Percentiles rank a stretch among this genome's conserved stretches.
phyloP scores from a whole-genome alignment of 1,140 invertebrate genomes.

The Lordiphosa stackelbergi region DNA sequence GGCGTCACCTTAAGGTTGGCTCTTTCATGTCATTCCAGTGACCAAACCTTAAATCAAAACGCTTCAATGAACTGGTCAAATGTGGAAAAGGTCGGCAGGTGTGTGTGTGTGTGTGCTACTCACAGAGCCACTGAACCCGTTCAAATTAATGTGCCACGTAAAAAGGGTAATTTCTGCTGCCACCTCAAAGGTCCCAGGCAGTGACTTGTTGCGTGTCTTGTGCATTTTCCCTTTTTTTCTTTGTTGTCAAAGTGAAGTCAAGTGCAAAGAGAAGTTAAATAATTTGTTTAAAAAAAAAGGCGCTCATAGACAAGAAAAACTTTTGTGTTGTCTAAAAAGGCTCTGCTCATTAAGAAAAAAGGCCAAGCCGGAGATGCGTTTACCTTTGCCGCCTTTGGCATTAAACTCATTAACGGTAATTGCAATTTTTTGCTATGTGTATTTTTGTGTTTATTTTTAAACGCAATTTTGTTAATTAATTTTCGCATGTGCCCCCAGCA shows the following conservation, averaged over 20 bases:
- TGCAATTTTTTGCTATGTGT: slow-evolving; percentile 51
- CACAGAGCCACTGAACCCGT: slow-evolving; percentile 51
- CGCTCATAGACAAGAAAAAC: slow-evolving; percentile 40
- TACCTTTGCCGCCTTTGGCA: slow-evolving; percentile 68
- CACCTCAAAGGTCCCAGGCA: slow-evolving; percentile 42
- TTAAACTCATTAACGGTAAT: slow-evolving; percentile 75
- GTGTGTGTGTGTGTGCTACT: slow-evolving; percentile 12
- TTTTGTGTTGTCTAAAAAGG: slow-evolving; percentile 44
- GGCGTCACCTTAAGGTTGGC: slow-evolving; percentile 2
- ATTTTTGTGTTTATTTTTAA: slow-evolving; percentile 20
- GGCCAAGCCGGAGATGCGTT: slow-evolving; percentile 34
- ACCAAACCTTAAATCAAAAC: slow-evolving; percentile 40
- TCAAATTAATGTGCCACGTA: slow-evolving; percentile 68
- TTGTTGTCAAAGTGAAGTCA: slow-evolving; percentile 61
- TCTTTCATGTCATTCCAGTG: slow-evolving; percentile 11
- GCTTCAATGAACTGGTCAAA: slow-evolving; percentile 69
- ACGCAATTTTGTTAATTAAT: slow-evolving; percentile 75
- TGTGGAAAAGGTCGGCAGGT: slow-evolving; percentile 48
- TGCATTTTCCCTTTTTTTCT: slow-evolving; percentile 12
- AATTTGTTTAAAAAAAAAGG: slow-evolving; percentile 20
- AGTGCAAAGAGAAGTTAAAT: slow-evolving; percentile 61
- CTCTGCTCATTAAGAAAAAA: slow-evolving; percentile 49
- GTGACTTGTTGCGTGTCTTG: slow-evolving; percentile 55
- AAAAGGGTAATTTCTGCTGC: slow-evolving; percentile 65
- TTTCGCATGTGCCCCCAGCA: slow-evolving; percentile 50